Evolutionary conservation across 1,140 invertebrate genomes (phyloP).

Genomic region (Trachelipus rathkii): DNA sequence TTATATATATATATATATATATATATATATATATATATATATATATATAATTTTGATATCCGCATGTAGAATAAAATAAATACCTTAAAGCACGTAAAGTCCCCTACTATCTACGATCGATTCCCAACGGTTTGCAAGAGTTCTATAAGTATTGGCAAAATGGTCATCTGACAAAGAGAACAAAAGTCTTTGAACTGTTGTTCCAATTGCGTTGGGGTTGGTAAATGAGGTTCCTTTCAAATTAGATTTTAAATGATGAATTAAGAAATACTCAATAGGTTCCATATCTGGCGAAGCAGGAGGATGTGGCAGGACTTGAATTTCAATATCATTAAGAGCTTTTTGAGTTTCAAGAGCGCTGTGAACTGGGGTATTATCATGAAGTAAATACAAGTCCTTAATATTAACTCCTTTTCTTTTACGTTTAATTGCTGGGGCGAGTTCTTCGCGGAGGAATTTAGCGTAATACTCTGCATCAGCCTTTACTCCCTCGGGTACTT

Average conservation of each 20-base stretch:
- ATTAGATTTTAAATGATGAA: conserved; percentile 8
- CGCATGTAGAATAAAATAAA: no score
- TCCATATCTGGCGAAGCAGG: conserved; percentile 28
- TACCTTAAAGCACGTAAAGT: conserved; percentile 21
- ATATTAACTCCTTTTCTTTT: conserved; percentile 21
- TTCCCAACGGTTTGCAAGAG: conserved; percentile 20
- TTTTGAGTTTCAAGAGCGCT: neutral
- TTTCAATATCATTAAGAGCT: conserved; percentile 14
- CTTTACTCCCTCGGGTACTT: neutral
- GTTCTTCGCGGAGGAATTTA: conserved; percentile 16
- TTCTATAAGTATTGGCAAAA: conserved; percentile 8
- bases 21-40: no score
- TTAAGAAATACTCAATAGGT: conserved; percentile 25
- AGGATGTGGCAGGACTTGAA: conserved; percentile 23
- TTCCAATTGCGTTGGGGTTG: conserved; percentile 13
- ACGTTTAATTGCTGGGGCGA: conserved; percentile 14
- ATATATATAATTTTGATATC: no score
- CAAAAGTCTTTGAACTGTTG: conserved; percentile 1
- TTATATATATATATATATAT: no score
- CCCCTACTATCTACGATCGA: conserved; percentile 17
- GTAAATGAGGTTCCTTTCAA: conserved; percentile 14
- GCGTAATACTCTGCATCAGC: conserved; percentile 14
- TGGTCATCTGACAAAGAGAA: conserved; percentile 13
- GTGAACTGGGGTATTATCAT: conserved; percentile 26
- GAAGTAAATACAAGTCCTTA: conserved; percentile 19